A percentile compares a stretch with the other conserved stretches of the same genome.
Evolutionary conservation across 2,888 invertebrate species (phyloP).

Genomic region (Cephus spinipes): DNA sequence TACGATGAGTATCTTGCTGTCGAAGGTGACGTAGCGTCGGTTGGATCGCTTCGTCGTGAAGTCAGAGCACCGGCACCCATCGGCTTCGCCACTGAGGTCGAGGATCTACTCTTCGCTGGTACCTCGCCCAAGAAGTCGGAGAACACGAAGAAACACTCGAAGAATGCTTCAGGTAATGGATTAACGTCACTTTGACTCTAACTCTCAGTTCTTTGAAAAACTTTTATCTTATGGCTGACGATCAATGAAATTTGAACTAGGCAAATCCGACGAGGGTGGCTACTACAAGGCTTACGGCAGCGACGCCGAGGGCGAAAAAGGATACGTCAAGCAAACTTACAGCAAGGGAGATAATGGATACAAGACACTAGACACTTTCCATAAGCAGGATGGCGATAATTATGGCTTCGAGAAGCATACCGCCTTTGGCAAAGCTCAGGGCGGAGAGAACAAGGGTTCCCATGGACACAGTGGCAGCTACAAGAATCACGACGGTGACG

Average conservation of each 20-base stretch:
- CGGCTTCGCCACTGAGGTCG: constrained; percentile 33
- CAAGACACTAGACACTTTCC: constrained; percentile 79
- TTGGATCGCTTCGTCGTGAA: constrained; percentile 42
- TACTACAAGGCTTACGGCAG: constrained; percentile 75
- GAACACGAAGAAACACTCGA: constrained; percentile 31
- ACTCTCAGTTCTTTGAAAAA: neutral
- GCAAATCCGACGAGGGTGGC: constrained; percentile 65
- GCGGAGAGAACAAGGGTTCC: constrained; percentile 48
- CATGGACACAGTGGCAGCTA: constrained; percentile 44
- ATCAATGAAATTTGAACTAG: constrained; percentile 37
- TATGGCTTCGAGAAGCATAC: constrained; percentile 79
- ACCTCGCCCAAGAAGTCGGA: constrained; percentile 40
- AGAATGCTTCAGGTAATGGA: constrained; percentile 34
- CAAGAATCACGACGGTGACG: constrained; percentile 64
- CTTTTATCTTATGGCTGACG: neutral
- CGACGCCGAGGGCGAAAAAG: constrained; percentile 72
- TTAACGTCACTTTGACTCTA: neutral
- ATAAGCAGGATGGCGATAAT: constrained; percentile 79
- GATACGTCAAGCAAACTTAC: constrained; percentile 74
- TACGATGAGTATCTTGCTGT: constrained; percentile 30
- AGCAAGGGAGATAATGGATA: constrained; percentile 79
- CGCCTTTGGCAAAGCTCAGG: constrained; percentile 71
- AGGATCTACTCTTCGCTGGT: constrained; percentile 46
- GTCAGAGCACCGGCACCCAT: constrained; percentile 39
- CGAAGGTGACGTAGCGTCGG: constrained; percentile 35